Conservation (phyloP, 2,888 invertebrate species). For the Drosophila macrothrix region DNA sequence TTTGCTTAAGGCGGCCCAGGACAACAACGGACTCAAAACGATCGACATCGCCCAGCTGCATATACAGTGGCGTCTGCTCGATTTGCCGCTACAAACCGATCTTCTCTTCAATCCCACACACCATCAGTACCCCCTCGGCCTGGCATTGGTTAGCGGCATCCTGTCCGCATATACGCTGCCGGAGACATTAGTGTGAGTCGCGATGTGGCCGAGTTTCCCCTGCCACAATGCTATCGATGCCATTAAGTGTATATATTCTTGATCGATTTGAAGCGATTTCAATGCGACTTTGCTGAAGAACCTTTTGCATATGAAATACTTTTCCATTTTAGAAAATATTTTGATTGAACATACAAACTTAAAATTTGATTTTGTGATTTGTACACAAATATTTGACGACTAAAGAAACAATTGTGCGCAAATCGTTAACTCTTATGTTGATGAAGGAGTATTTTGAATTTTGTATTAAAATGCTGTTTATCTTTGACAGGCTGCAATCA, state of each 20-base stretch:
- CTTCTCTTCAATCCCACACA: slow-evolving; percentile 65
- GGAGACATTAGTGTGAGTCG: slow-evolving; percentile 75
- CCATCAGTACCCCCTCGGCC: slow-evolving; percentile 61
- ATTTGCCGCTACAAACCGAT: slow-evolving; percentile 70
- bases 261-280: neutral
- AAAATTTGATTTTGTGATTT: neutral
- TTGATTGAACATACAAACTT: neutral
- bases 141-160: slow-evolving; percentile 76
- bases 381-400: neutral
- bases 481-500: slow-evolving; percentile 80
- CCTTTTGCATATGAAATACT: neutral
- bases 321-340: neutral
- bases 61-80: slow-evolving; percentile 73
- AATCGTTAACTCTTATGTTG: neutral
- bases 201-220: neutral
- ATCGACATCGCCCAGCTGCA: slow-evolving; percentile 81
- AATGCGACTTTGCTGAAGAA: neutral
- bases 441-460: neutral
- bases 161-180: slow-evolving; percentile 77
- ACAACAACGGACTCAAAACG: slow-evolving; percentile 42
- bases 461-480: neutral
- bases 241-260: neutral
- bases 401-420: neutral
- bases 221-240: neutral
- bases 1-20: slow-evolving; percentile 41